Conservation (phyloP, 1,140 invertebrate species). For the Whitmania pigra region DNA sequence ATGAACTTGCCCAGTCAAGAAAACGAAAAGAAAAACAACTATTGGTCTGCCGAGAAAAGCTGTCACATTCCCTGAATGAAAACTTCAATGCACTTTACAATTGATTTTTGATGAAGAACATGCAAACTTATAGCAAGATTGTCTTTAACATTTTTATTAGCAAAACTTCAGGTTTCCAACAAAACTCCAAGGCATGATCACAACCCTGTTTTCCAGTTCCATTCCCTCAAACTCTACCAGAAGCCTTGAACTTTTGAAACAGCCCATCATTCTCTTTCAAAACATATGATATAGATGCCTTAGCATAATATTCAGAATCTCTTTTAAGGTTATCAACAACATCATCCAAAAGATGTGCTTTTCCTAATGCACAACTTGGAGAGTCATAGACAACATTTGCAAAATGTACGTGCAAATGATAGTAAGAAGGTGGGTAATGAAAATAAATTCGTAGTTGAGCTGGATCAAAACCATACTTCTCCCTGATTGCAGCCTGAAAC, state of each 20-base stretch:
- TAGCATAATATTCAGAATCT: constrained; percentile 66
- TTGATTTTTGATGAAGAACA: too few relatives aligned
- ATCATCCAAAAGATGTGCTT: constrained; percentile 67
- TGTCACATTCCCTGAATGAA: too few relatives aligned
- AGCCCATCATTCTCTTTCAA: constrained; percentile 37
- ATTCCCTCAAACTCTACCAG: constrained; percentile 28
- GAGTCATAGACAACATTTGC: constrained; percentile 67
- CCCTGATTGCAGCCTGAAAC: constrained; percentile 57
- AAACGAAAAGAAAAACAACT: too few relatives aligned
- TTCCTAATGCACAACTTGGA: constrained; percentile 56
- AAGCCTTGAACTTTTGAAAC: constrained; percentile 31
- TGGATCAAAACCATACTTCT: constrained; percentile 61
- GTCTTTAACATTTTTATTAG: too few relatives aligned
- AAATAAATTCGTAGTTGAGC: constrained; percentile 66
- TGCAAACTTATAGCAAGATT: too few relatives aligned
- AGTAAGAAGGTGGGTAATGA: constrained; percentile 93
- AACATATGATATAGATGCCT: constrained; percentile 53
- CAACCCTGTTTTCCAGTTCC: constrained; percentile 22
- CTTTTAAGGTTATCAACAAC: constrained; percentile 85
- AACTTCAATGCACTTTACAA: too few relatives aligned
- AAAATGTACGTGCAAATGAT: constrained; percentile 89
- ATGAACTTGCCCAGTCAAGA: too few relatives aligned
- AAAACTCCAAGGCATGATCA: too few relatives aligned
- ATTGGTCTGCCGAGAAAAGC: too few relatives aligned
- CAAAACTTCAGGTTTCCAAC: too few relatives aligned